Conservation (phyloP, 2,888 invertebrate genomes). For the Leucophenga maculata region DNA sequence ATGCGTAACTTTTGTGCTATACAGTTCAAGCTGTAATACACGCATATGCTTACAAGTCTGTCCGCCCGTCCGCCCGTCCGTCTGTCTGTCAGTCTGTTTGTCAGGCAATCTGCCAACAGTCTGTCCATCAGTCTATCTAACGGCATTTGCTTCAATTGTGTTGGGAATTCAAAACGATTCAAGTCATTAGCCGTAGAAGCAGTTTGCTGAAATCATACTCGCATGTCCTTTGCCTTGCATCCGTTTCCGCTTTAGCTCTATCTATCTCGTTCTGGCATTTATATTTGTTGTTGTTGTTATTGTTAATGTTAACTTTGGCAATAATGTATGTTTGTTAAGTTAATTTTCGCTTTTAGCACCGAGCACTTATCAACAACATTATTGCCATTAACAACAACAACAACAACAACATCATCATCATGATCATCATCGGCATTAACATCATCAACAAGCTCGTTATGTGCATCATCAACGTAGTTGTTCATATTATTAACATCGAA, state of each 20-base stretch:
- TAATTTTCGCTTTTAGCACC: slow-evolving; percentile 54
- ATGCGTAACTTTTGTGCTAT: not conserved
- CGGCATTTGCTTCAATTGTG: slow-evolving; percentile 56
- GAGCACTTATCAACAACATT: slow-evolving; percentile 33
- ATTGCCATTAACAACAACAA: not conserved
- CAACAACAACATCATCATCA: not conserved
- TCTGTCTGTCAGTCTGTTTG: slow-evolving; percentile 33
- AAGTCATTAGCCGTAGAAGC: slow-evolving; percentile 45
- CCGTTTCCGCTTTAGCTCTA: not conserved
- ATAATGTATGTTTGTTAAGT: slow-evolving; percentile 63
- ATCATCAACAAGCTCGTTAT: not conserved
- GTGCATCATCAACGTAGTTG: not conserved
- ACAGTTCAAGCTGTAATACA: no score
- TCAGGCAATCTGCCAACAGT: no score
- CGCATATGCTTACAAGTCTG: slow-evolving; percentile 27
- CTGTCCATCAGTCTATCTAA: slow-evolving; percentile 29
- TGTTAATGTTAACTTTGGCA: slow-evolving; percentile 59
- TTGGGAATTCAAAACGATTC: slow-evolving; percentile 55
- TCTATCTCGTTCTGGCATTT: not conserved
- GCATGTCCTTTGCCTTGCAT: not conserved
- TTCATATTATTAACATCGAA: not conserved
- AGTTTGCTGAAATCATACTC: slow-evolving; percentile 14
- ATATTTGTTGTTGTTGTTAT: slow-evolving; percentile 26
- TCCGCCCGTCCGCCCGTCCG: slow-evolving; percentile 20
- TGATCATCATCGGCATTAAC: no score